Evolutionary conservation across 2,797 vertebrate species (phyloP).

Genomic region (Takifugu ocellatus): DNA sequence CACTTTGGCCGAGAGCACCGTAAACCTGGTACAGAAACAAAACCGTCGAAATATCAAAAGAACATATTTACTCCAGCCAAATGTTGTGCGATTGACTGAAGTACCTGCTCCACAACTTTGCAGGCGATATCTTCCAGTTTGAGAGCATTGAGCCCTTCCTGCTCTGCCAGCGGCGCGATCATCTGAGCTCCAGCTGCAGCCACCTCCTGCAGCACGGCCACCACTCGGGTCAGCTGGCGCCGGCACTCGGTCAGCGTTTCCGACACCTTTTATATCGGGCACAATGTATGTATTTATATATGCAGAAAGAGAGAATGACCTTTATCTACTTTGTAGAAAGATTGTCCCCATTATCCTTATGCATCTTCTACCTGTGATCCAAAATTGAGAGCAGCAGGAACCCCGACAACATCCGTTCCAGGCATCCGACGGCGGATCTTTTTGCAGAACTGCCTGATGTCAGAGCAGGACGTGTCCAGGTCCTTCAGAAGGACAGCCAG

Average conservation of each 20-base stretch:
- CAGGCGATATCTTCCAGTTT: conserved; percentile 85
- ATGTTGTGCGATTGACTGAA: not conserved
- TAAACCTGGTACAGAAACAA: conserved; percentile 76
- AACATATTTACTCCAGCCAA: not conserved
- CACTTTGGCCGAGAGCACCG: conserved; percentile 78
- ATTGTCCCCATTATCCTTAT: not conserved
- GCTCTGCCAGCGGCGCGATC: conserved; percentile 82
- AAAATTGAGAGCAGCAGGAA: conserved; percentile 86
- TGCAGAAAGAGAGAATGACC: not conserved
- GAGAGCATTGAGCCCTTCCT: conserved; percentile 82
- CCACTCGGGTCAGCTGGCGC: conserved; percentile 87
- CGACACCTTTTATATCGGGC: conserved; percentile 73
- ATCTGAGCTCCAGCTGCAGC: conserved; percentile 89
- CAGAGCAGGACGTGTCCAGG: conserved; percentile 92
- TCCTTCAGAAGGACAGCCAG: conserved; percentile 88
- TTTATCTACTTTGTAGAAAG: not conserved
- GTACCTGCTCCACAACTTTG: conserved; percentile 89
- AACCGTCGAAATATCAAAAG: not conserved
- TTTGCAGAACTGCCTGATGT: conserved; percentile 96
- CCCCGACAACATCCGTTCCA: conserved; percentile 88
- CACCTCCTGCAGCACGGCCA: conserved; percentile 92
- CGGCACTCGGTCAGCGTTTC: conserved; percentile 87
- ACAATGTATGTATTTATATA: not conserved
- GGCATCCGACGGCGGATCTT: conserved; percentile 98
- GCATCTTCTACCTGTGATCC: conserved; percentile 76